Conservation (phyloP, 2,797 vertebrate species). For the Cyprinella venusta region DNA sequence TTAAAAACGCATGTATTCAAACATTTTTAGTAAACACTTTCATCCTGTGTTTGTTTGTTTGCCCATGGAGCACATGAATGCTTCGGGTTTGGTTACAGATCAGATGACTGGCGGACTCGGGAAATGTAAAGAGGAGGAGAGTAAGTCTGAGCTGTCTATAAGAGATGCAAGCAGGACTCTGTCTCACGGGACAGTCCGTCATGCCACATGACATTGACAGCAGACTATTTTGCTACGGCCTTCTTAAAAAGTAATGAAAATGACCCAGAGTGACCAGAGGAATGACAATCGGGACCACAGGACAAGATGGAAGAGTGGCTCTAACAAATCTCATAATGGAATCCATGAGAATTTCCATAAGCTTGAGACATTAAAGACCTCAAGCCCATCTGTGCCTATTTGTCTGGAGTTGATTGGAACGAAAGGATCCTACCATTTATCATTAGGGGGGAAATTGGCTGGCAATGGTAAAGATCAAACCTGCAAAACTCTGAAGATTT, state of each 20-base stretch:
- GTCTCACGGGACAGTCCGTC: constrained; percentile 11
- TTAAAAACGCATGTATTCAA: constrained; percentile 11
- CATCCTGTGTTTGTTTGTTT: constrained; percentile 42
- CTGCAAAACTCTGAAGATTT: constrained; percentile 36
- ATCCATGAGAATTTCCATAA: constrained; percentile 35
- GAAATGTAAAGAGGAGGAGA: constrained; percentile 60
- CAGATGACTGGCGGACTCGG: constrained; percentile 64
- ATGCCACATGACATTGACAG: constrained; percentile 40
- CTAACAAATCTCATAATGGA: constrained; percentile 44
- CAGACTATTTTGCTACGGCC: background rate
- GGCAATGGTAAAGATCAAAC: constrained; percentile 38
- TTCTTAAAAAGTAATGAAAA: constrained; percentile 65
- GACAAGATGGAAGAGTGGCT: constrained; percentile 51
- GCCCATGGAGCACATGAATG: constrained; percentile 60
- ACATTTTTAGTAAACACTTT: constrained; percentile 6
- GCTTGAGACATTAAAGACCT: constrained; percentile 17
- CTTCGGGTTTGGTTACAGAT: constrained; percentile 73
- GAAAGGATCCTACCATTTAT: constrained; percentile 40
- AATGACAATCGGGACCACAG: constrained; percentile 61
- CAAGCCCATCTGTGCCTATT: constrained; percentile 8
- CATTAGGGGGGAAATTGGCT: constrained; percentile 42
- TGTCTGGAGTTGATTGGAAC: background rate
- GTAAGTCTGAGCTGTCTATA: constrained; percentile 59
- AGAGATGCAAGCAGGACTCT: constrained; percentile 36
- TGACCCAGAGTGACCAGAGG: constrained; percentile 54